Evolutionary conservation across 2,888 invertebrate species (phyloP), one percentile per base, ranked within the genome.

Genomic region (Amorpha juglandis): DNA sequence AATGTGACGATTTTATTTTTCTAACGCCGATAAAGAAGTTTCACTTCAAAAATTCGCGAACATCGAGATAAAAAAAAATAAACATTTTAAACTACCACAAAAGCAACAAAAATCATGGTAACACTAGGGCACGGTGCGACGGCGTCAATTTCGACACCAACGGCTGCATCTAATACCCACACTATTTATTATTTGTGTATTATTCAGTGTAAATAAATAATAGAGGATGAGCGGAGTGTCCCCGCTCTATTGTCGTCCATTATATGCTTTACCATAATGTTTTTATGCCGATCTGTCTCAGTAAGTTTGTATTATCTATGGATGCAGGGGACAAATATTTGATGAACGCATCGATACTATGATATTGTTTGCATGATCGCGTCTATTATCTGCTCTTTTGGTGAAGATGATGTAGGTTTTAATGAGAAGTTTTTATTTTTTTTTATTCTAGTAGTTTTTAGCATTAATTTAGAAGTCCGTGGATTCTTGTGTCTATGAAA

Each of bases 161-260:
- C 87, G 87, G 89, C 84, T 86, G 86, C 85, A 77, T 76, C 79
- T 82, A 86, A 86, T 87, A 85, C 80, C 76, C 71, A 76, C 81
- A 78, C 79, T 83, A 88, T 89, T 88, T 90, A 91, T 91, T 91
- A 91, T 92, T 85, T 87, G 88, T 89, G 86, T 88, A 91, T 90
- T 88, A 88, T 90, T 89, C 88, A 80, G 78, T 82, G 86, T 84
- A 90, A 89, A 90, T 91, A 91, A 90, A 90, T 90, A 87, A 84
- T 82, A 81, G 83, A 82, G 84, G 84, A 83, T 81, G 78, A 76
- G 77, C 80, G 84, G 85, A 83, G 79, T 83, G 84, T 89, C 77
- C 74, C 74, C 76, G 74, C 74, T 74, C 80, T 83, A 86, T 88
- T 89, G 89, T 74, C 73, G 89, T 74, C 73, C 74, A 80, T 82